phyloP scores from a whole-genome alignment of 2,113 vertebrate species.

The Malurus melanocephalus region DNA sequence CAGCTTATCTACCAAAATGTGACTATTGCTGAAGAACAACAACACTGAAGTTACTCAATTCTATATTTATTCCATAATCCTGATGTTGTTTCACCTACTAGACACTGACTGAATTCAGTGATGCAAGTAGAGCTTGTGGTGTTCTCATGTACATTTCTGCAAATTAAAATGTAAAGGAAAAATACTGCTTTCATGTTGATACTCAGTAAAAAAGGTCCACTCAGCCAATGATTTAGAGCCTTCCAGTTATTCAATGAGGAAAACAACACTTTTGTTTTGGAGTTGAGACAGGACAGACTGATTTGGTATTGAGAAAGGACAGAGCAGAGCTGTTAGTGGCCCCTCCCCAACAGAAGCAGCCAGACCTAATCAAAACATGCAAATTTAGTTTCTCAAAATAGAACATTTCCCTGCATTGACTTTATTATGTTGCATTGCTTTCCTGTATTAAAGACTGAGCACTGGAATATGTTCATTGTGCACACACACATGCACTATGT shows the following conservation, averaged over 20 bases:
- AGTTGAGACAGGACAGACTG: not conserved
- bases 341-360: not conserved
- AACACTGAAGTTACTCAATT: not conserved
- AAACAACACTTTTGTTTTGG: not conserved
- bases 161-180: not conserved
- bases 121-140: not conserved
- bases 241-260: not conserved
- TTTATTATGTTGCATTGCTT: conserved; percentile 34
- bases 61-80: not conserved
- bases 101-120: not conserved
- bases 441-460: not conserved
- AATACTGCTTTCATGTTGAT: conserved; percentile 42
- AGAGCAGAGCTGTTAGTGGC: not conserved
- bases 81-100: not conserved
- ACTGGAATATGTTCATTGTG: fast-evolving
- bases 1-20: not conserved
- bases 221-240: not conserved
- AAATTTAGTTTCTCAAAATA: not conserved
- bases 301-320: not conserved
- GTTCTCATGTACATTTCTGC: not conserved
- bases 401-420: not conserved
- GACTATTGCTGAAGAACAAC: not conserved
- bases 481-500: fast-evolving
- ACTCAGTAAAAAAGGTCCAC: not conserved
- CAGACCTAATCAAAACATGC: conserved; percentile 26